Base-by-base conservation (phyloP, 2,797 vertebrate species). In the Acrocephalus scirpaceus region DNA sequence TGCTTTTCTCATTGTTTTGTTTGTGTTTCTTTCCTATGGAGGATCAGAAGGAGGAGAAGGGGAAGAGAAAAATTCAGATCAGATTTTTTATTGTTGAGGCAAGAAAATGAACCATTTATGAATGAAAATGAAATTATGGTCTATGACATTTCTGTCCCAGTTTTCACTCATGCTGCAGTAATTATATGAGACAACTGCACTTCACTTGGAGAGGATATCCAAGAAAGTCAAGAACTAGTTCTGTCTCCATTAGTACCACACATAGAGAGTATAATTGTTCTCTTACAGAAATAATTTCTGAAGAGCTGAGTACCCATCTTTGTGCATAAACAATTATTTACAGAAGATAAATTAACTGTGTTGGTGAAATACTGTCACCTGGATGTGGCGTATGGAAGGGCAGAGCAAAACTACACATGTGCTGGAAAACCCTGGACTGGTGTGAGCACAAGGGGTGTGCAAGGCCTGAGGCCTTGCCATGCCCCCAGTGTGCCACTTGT, bases 311-410 rank as follows among this genome's bases (percentile, higher is more conserved):
- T 27, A 53, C 6, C 7, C 18, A 13, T n/a, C 25, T 71, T 92
- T 56, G 23, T 32, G 23, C 9, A 13, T 16, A 72, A 51, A 6
- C 26, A 26, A 32, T 54, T 74, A 48, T 77, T 60, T 50, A 71
- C 42, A 11, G 16, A 65, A 77, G 27, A 69, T 66, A 48, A 56
- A 82, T 56, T 67, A 50, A 22, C 44, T 36, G 5, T 47, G 21
- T 18, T 25, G 30, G 6, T 70, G 60, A 83, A 70, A 29, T 62
- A 27, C 20, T 40, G 45, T 53, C 56, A 44, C 15, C 22, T 51
- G 64, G 25, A 51, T 2, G 4, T 47, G 29, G 18, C 0, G 0
- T 30, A 61, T 9, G 5, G 34, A 56, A 86, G 15, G n/a, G n/a
- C 50, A 89, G 38, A 54, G 12, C 1, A 6, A 86, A 87, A 42